Evolutionary conservation across 2,797 vertebrate species (phyloP).

Genomic region (Melanotaenia nigrans): DNA sequence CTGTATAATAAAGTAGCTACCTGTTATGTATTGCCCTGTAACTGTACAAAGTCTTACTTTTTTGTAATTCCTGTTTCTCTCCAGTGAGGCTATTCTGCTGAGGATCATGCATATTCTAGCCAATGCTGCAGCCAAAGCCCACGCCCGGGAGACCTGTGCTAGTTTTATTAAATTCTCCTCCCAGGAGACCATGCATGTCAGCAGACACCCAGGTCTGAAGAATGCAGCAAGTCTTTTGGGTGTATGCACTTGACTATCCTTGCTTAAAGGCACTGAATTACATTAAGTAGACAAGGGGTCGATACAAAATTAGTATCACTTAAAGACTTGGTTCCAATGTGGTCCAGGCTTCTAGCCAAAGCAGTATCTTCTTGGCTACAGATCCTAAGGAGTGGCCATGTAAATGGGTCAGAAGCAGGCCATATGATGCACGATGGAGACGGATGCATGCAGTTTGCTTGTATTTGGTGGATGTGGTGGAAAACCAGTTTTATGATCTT

Average conservation of each 20-base stretch:
- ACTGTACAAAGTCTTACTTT: not conserved
- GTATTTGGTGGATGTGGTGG: slow-evolving; percentile 19
- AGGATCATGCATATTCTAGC: slow-evolving; percentile 82
- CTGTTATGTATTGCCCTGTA: not conserved
- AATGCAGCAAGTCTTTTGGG: slow-evolving; percentile 63
- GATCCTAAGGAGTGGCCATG: slow-evolving; percentile 5
- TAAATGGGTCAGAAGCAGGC: slow-evolving; percentile 44
- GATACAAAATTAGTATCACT: not conserved
- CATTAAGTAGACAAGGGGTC: not conserved
- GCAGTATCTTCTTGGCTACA: slow-evolving; percentile 3
- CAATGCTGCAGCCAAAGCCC: slow-evolving; percentile 75
- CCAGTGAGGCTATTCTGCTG: slow-evolving; percentile 80
- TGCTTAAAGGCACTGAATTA: not conserved
- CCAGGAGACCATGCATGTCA: slow-evolving; percentile 80
- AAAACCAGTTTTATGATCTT: slow-evolving; percentile 69
- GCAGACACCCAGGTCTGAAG: slow-evolving; percentile 79
- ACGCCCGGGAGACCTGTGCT: slow-evolving; percentile 71
- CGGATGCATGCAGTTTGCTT: slow-evolving; percentile 11
- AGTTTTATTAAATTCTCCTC: slow-evolving; percentile 87
- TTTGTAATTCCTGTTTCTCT: slow-evolving; percentile 1
- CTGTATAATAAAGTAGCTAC: not conserved
- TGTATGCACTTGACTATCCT: slow-evolving; percentile 45
- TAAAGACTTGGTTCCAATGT: slow-evolving; percentile 1
- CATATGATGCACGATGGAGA: slow-evolving; percentile 26
- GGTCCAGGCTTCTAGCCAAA: not conserved